phyloP scores from a whole-genome alignment of 2,113 vertebrate genomes.

The Bos indicus region DNA sequence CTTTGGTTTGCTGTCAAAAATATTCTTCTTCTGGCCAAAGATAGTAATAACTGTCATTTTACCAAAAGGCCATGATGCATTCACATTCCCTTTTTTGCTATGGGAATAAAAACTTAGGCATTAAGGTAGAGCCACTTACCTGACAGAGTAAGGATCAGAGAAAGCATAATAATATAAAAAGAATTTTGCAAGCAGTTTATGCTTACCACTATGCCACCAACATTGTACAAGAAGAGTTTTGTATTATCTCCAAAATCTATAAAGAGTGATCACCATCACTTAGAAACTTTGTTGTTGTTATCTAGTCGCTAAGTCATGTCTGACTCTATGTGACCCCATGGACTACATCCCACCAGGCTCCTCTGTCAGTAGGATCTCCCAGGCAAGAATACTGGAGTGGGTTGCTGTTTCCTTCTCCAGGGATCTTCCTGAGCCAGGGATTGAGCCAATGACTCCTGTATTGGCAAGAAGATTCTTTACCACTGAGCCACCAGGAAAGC shows the following conservation, averaged over 20 bases:
- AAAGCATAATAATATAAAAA: not conserved
- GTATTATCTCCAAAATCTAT: not conserved
- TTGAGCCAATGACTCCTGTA: not conserved
- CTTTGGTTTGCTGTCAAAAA: slow-evolving; percentile 53
- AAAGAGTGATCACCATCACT: not conserved
- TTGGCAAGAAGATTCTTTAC: not conserved
- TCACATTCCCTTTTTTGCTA: not conserved
- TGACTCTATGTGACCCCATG: not conserved
- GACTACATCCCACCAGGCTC: not conserved
- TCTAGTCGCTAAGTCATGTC: not conserved
- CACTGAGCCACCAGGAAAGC: not conserved
- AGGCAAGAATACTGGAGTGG: not conserved
- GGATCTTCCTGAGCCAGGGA: not conserved
- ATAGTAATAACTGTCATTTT: slow-evolving; percentile 48
- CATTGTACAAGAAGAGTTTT: not conserved
- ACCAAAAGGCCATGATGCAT: not conserved
- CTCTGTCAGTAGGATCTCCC: not conserved
- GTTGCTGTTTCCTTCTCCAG: not conserved
- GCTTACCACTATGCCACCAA: not conserved
- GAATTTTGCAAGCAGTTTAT: not conserved
- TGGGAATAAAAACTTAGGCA: slow-evolving; percentile 6
- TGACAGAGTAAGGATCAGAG: not conserved
- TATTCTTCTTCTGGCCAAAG: slow-evolving; percentile 5
- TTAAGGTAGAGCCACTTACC: not conserved
- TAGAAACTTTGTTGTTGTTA: not conserved